Evolutionary conservation across 2,113 vertebrate genomes (phyloP).

Genomic region (Lophura nycthemera): DNA sequence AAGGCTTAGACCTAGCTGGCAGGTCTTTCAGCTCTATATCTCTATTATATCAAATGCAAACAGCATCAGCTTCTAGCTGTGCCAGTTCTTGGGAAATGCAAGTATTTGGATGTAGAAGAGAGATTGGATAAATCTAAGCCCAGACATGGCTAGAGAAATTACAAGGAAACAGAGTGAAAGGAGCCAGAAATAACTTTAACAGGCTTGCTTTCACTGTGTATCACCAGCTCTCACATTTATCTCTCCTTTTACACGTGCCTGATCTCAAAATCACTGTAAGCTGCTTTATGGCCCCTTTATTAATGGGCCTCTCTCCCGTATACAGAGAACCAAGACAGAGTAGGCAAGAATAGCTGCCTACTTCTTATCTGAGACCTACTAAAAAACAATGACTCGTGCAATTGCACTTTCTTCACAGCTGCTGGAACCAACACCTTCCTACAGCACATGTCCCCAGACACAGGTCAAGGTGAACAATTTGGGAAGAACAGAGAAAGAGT

Average conservation of each 20-base stretch:
- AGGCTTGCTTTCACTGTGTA: background rate
- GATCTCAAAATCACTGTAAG: background rate
- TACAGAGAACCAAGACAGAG: background rate
- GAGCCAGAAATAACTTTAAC: background rate
- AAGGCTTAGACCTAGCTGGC: slow-evolving; percentile 36
- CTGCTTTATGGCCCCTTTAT: background rate
- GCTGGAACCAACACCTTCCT: background rate
- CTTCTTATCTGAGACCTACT: background rate
- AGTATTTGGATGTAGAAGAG: background rate
- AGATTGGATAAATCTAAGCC: background rate
- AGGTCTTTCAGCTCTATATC: slow-evolving; percentile 35
- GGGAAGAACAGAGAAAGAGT: background rate
- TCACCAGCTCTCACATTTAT: background rate
- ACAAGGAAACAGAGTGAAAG: slow-evolving; percentile 7
- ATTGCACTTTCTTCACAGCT: background rate
- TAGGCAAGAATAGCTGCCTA: background rate
- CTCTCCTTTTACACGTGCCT: background rate
- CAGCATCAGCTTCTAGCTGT: background rate
- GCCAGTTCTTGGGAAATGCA: background rate
- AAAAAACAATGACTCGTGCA: background rate
- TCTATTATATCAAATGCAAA: slow-evolving; percentile 53
- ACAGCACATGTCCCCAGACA: background rate
- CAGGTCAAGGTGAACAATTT: background rate
- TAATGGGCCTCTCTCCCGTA: background rate
- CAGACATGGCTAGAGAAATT: background rate